Percentiles rank a stretch among this genome's conserved stretches.
These are phyloP conservation scores for Argyresthia goedartella DNA, from an alignment of 2,888 invertebrate genomes.

Conservation along the genomic window DNA sequence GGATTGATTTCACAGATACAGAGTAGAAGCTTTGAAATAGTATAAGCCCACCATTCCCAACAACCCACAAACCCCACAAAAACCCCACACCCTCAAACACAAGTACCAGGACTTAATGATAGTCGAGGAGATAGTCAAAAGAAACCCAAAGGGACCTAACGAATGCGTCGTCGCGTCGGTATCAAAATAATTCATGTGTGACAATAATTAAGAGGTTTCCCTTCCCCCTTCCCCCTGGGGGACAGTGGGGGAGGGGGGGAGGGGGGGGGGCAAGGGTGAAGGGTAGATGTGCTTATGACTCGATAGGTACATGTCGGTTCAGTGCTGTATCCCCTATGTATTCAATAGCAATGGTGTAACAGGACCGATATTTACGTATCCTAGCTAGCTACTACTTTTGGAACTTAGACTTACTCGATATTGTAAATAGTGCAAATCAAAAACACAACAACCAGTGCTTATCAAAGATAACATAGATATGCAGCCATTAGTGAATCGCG, in stretches of 20 bases:
- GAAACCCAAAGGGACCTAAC: constrained; percentile 25
- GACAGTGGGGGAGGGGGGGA: constrained; percentile 21
- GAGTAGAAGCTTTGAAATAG: too few species aligned
- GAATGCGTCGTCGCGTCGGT: constrained; percentile 38
- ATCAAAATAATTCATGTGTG: constrained; percentile 64
- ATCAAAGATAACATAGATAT: too few species aligned
- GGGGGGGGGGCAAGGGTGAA: constrained; percentile 18
- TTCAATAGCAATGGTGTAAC: too few species aligned
- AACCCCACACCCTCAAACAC: not conserved
- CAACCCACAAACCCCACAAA: not conserved
- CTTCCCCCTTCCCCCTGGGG: constrained; percentile 28
- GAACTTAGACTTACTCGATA: too few species aligned
- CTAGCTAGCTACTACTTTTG: too few species aligned
- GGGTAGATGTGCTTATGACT: constrained; percentile 26
- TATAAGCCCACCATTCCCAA: not conserved
- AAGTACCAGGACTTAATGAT: constrained; percentile 16
- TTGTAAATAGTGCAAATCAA: too few species aligned
- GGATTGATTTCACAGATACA: too few species aligned
- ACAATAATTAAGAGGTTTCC: constrained; percentile 58
- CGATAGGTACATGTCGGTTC: constrained; percentile 22
- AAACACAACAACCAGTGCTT: too few species aligned
- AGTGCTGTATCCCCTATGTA: not conserved
- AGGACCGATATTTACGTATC: too few species aligned
- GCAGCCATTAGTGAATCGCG: too few species aligned
- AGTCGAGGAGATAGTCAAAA: constrained; percentile 17